phyloP scores from a whole-genome alignment of 1,140 invertebrate species.

The Aricia agestis region DNA sequence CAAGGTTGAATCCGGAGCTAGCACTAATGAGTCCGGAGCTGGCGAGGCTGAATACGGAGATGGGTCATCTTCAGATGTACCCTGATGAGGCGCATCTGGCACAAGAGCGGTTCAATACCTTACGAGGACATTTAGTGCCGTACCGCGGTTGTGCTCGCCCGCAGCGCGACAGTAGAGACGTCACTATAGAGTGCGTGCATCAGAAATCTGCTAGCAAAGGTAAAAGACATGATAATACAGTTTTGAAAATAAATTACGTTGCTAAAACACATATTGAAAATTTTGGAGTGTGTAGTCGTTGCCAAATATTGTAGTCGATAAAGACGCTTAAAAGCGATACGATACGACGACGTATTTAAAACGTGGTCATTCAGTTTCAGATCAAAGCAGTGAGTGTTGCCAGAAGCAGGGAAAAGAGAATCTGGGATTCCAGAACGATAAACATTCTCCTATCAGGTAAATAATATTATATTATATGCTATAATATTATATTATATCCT shows the following conservation, averaged over 20 bases:
- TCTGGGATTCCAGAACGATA: constrained; percentile 79
- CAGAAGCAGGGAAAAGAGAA: constrained; percentile 80
- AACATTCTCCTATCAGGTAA: constrained; percentile 74
- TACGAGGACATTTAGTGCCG: constrained; percentile 58
- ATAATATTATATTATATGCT: background rate
- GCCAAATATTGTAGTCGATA: too few species aligned
- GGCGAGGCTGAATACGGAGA: constrained; percentile 32
- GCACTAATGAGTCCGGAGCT: constrained; percentile 29
- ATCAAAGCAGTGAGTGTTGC: constrained; percentile 58
- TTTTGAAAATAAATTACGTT: too few species aligned
- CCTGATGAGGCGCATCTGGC: constrained; percentile 46
- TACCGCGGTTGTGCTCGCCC: constrained; percentile 55
- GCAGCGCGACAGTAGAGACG: constrained; percentile 54
- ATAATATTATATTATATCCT: too few species aligned
- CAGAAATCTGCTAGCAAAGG: constrained; percentile 61
- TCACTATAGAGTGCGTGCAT: constrained; percentile 57
- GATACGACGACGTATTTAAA: too few species aligned
- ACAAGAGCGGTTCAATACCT: constrained; percentile 54
- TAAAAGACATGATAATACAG: constrained; percentile 18
- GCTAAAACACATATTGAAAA: too few species aligned
- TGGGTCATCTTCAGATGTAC: constrained; percentile 40
- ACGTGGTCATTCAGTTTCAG: constrained; percentile 42
- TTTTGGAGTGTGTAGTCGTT: too few species aligned
- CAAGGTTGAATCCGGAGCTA: constrained; percentile 35
- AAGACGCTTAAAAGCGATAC: too few species aligned